Evolutionary conservation across 1,140 invertebrate species (phyloP).

Genomic region (Leptinotarsa lineolata): DNA sequence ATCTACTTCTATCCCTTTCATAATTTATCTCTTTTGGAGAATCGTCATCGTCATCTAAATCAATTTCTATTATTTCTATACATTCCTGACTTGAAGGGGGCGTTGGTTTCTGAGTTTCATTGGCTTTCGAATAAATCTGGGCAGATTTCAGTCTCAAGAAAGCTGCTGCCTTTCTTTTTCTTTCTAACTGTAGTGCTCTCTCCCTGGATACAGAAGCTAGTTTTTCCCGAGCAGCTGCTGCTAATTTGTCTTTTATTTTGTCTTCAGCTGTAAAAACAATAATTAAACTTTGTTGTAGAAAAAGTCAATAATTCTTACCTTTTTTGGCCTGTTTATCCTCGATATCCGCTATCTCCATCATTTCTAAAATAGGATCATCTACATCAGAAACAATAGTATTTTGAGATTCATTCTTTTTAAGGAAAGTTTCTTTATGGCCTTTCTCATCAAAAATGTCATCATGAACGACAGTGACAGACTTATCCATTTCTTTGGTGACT

Average conservation of each 20-base stretch:
- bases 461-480: background rate
- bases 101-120: conserved; percentile 7
- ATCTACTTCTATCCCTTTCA: conserved; percentile 18
- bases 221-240: conserved; percentile 65
- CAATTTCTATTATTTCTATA: conserved; percentile 28
- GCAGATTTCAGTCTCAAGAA: conserved; percentile 65
- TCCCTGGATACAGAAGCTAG: conserved; percentile 59
- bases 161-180: conserved; percentile 69
- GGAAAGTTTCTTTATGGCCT: conserved; percentile 11
- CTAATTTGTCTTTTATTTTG: conserved; percentile 66
- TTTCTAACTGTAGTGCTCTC: conserved; percentile 72
- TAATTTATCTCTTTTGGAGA: conserved; percentile 23
- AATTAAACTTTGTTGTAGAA: conserved; percentile 7
- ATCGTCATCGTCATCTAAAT: conserved; percentile 12
- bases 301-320: conserved; percentile 30
- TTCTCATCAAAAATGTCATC: background rate
- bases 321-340: conserved; percentile 42
- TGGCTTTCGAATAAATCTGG: background rate
- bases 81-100: background rate
- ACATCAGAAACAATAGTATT: background rate
- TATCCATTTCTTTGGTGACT: background rate
- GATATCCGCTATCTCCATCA: conserved; percentile 60
- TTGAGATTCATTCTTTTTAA: conserved; percentile 16
- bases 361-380: conserved; percentile 54
- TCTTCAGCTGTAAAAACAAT: conserved; percentile 61